These are phyloP conservation scores for Puffinus mauretanicus DNA, from an alignment of 2,113 vertebrate genomes.

Conservation along the genomic window DNA sequence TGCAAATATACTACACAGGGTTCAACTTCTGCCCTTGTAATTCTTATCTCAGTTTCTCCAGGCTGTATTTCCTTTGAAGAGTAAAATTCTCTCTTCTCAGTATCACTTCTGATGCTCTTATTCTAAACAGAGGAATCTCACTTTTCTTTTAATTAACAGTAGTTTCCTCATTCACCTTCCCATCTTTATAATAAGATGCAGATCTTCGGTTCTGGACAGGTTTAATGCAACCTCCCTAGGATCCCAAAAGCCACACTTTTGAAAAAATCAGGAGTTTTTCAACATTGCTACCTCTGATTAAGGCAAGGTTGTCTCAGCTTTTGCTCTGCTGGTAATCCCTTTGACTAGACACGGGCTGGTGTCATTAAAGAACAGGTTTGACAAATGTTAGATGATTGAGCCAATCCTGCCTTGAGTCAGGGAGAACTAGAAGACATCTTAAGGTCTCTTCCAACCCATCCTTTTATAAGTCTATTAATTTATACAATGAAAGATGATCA, in stretches of 20 bases:
- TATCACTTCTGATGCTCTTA: background rate
- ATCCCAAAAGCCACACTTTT: background rate
- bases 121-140: background rate
- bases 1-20: background rate
- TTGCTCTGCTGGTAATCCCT: no score
- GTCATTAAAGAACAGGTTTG: background rate
- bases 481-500: background rate
- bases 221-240: background rate
- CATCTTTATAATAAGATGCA: background rate
- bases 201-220: background rate
- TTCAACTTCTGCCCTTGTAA: background rate
- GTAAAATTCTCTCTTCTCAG: background rate
- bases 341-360: no score
- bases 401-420: background rate
- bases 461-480: background rate
- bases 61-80: constrained; percentile 18
- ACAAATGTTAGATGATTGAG: background rate
- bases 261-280: background rate
- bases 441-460: background rate
- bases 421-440: background rate
- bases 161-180: background rate
- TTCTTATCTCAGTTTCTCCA: constrained; percentile 10
- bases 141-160: constrained; percentile 1
- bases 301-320: no score
- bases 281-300: no score